Evolutionary conservation across 1,140 invertebrate genomes (phyloP), one percentile per base, ranked within the genome.

Genomic region (Drosophila grimshawi): DNA sequence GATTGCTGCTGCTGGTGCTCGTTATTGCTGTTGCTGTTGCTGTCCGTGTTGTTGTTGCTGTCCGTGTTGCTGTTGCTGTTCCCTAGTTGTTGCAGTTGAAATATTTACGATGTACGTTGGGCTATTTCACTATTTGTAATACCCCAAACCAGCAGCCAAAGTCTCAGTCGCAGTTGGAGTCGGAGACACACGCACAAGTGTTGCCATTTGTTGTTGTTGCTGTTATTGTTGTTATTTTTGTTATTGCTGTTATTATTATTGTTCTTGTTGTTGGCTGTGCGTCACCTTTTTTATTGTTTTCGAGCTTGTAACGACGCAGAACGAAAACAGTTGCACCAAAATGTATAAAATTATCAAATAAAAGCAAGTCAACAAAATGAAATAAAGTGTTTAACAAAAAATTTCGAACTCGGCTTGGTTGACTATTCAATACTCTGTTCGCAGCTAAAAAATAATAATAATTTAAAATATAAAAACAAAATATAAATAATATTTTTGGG

Each of bases 51-150:
- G 74, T 73, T 81, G 82, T 61, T 81, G 78, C 74, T 71, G 74
- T 70, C 79, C 68, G 59, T 70, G 53, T 56, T 69, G 60, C 46
- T 64, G 41, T 55, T 66, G 46, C 63, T 72, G 66, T 57, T 85
- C 68, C 68, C 77, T 77, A 80, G 85, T 89, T 88, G 85, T 88
- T 88, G 85, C 85, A 88, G 80, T 89, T 88, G 85, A 88, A 88
- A 88, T 88, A 89, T 88, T 88, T 88, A 89, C 85, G 85, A 89
- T 80, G 80, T 89, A 88, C 85, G 85, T 85, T 88, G 85, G 85
- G 86, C 83, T 86, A 89, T 86, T 86, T 72, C 83, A 86, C 83
- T 86, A 86, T 86, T 86, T 86, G 80, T 88, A 89, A 70, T 80
- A 77, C 83, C 68, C 75, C 53, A 41, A 41, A 66, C 39, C 55